A percentile compares a stretch with the other conserved stretches of the same genome.
These are phyloP conservation scores for Chaenocephalus aceratus DNA, from an alignment of 2,113 vertebrate species.

Conservation along the genomic window DNA sequence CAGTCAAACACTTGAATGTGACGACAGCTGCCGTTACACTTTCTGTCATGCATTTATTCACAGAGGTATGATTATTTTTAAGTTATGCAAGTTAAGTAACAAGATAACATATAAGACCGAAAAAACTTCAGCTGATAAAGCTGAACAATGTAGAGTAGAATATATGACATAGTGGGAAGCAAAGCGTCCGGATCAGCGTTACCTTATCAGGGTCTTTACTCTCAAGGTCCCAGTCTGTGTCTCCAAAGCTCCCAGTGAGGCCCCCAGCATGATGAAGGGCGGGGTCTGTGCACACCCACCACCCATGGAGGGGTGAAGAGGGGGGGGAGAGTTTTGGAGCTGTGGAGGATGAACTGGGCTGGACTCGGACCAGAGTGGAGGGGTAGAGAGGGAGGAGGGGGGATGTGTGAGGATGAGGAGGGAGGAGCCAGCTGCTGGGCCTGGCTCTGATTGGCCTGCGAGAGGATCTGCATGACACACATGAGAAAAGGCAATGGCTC, in stretches of 20 bases:
- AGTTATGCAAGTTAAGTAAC: background rate
- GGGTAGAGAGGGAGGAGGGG: slow-evolving; percentile 80
- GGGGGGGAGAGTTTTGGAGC: slow-evolving; percentile 87
- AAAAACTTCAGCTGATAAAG: background rate
- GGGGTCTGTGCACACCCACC: slow-evolving; percentile 84
- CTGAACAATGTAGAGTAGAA: background rate
- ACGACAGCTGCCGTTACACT: background rate
- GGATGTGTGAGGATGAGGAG: slow-evolving; percentile 82
- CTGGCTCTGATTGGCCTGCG: slow-evolving; percentile 88
- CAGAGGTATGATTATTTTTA: background rate
- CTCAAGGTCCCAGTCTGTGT: slow-evolving; percentile 81
- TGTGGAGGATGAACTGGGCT: slow-evolving; percentile 88
- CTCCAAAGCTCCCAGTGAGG: slow-evolving; percentile 67
- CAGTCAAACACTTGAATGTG: background rate
- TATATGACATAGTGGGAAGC: background rate
- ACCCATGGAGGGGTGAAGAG: slow-evolving; percentile 83
- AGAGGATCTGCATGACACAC: slow-evolving; percentile 86
- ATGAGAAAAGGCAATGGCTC: slow-evolving; percentile 1
- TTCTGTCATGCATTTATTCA: background rate
- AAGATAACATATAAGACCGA: background rate
- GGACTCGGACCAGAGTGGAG: slow-evolving; percentile 76
- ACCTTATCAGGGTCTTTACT: slow-evolving; percentile 87
- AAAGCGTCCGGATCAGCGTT: background rate
- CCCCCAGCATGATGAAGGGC: slow-evolving; percentile 71
- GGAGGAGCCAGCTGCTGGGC: slow-evolving; percentile 76